A percentile compares a stretch with the other conserved stretches of the same genome.
Conservation (phyloP, 2,113 vertebrate genomes). For the Leptosomus discolor region DNA sequence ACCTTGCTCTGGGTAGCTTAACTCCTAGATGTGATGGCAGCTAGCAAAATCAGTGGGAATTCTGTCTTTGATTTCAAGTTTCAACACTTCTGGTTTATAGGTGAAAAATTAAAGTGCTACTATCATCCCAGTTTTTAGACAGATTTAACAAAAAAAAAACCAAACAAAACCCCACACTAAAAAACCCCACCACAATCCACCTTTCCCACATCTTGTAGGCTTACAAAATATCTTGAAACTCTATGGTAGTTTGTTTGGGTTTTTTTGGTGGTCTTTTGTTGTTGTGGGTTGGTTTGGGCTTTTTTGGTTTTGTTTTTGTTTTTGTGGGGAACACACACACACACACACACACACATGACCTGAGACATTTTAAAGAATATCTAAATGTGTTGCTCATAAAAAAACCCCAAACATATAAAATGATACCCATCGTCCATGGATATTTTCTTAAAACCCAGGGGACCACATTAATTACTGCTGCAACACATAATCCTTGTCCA, state of each 20-base stretch:
- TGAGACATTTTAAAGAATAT: neutral
- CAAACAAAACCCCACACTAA: neutral
- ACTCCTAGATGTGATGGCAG: neutral
- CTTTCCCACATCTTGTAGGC: neutral
- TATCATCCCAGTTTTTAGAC: neutral
- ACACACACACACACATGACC: too few species aligned
- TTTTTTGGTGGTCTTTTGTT: neutral
- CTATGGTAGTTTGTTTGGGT: neutral
- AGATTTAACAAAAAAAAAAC: neutral
- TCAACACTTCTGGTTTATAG: neutral
- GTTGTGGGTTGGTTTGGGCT: neutral
- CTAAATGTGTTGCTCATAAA: neutral
- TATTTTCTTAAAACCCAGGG: neutral
- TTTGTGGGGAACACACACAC: too few species aligned
- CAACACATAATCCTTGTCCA: neutral
- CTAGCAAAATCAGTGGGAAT: neutral
- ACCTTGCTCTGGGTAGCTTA: neutral
- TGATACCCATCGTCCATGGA: too few species aligned
- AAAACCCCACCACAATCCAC: accelerated
- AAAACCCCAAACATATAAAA: neutral
- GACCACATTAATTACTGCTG: neutral
- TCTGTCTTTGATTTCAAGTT: neutral
- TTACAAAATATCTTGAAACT: neutral
- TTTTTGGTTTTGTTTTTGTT: neutral
- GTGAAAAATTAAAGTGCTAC: neutral